Evolutionary conservation across 2,888 invertebrate species (phyloP), one percentile per base, ranked within the genome.

Genomic region (Lycaena phlaeas): DNA sequence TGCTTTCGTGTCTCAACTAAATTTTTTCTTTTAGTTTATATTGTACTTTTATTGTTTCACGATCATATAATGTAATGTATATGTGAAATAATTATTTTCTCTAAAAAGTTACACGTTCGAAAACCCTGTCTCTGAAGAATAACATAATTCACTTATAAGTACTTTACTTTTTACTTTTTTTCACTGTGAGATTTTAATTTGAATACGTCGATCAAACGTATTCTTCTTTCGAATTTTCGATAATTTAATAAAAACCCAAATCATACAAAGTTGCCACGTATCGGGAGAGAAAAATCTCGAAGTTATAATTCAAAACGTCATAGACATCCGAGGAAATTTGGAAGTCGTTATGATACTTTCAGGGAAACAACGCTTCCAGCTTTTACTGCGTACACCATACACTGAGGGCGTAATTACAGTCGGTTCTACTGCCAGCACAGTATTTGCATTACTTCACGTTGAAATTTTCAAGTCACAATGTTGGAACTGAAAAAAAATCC

Each of bases 331-430:
- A 18, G 34, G 25, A 22, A 30, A 39, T 39, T 39, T 2, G 39
- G 39, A 30, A 39, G 39, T 39, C 34, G 11, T 36, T 30, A 30
- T 30, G 39, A 39, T 39, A 39, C 39, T 39, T 39, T 14, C 29
- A 17, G 37, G 6, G 29, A 34, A 34, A 34, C 11, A 36, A 22
- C 45, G 42, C 45, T 41, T 6, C 26, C n/a, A 40, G 44, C 46
- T 47, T 44, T 30, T 41, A 27, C 42, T 22, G 14, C 41, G 45
- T 40, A 22, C 45, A 43, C 51, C 47, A 49, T 49, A 49, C 54
- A 48, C 48, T 39, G 49, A 49, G 61, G 65, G 72, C 46, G 59
- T 70, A 72, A 72, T 72, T 68, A 68, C 61, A 51, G 48, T 50
- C 47, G 57, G 62, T 61, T 65, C 65, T 62, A 51, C 57, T 46